A percentile compares a stretch with the other conserved stretches of the same genome.
These are phyloP conservation scores for Andrena minutula DNA, from an alignment of 2,888 invertebrate genomes.

Conservation along the genomic window DNA sequence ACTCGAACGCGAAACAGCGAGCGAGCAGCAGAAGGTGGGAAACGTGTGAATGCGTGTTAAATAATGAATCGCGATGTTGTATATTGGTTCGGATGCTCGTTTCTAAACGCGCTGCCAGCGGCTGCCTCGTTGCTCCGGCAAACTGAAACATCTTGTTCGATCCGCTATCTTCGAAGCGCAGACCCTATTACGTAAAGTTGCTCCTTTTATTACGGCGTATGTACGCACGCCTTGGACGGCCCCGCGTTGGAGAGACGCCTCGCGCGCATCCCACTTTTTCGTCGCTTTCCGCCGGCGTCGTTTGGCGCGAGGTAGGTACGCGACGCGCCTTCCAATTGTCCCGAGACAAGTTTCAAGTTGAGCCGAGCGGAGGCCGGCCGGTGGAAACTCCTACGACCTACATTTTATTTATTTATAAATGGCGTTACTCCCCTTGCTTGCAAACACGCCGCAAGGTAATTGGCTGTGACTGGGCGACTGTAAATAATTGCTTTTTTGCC, in stretches of 20 bases:
- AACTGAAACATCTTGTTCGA: conserved; percentile 43
- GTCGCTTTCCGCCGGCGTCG: conserved; percentile 14
- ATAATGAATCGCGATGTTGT: too few species aligned
- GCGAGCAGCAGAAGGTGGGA: not conserved
- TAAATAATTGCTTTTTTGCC: not conserved
- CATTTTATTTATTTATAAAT: conserved; percentile 22
- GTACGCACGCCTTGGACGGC: not conserved
- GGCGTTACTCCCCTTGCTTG: not conserved
- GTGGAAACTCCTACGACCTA: conserved; percentile 23
- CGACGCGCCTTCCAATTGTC: conserved; percentile 9
- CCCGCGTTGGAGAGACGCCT: not conserved
- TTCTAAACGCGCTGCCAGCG: conserved; percentile 14
- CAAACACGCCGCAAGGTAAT: not conserved
- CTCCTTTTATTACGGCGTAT: conserved; percentile 37
- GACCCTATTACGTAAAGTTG: conserved; percentile 47
- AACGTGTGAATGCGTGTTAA: not conserved
- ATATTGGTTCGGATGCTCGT: too few species aligned
- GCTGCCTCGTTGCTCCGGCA: conserved; percentile 24
- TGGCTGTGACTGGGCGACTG: not conserved
- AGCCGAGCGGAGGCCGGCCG: not conserved
- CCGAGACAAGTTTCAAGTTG: conserved; percentile 1
- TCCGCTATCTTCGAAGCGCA: conserved; percentile 18
- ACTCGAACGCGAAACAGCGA: not conserved
- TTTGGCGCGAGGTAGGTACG: conserved; percentile 7
- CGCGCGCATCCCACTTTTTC: not conserved